Evolutionary conservation across 1,140 invertebrate genomes (phyloP), one percentile per base, ranked within the genome.

Genomic region (Ceratosolen solmsi): DNA sequence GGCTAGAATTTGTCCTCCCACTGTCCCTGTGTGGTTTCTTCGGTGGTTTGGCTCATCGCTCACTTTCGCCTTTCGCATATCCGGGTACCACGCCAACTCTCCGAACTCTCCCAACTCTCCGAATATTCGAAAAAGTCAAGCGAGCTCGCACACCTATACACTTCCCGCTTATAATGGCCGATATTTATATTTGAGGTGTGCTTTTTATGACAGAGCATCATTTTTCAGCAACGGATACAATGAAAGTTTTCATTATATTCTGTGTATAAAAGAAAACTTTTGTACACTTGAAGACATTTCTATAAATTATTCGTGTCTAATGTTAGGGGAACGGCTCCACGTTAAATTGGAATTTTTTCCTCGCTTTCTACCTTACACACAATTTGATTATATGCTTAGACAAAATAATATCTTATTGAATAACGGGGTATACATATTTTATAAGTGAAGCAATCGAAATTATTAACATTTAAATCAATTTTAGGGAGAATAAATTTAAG

Each of bases 251-350:
- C 71, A 74, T 74, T 74, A 74, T 65, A 36, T 17, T 9, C 30
- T 1, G 13, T 27, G 30, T 73, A 25, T 58, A 38, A 30, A 49
- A 33, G 70, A 54, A 77, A 65, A 83, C 80, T 83, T 22, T 81
- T 82, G 82, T 38, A 65, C 63, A 83, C 80, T 63, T 38, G 71
- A 56, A 56, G 78, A 82, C 79, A 81, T 81, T 81, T 82, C 78
- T 83, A 83, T 84, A 83, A 85, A 85, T 84, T 84, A 81, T 82
- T 63, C 79, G 60, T 51, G 79, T 63, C 60, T 82, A 83, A 65
- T 72, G 78, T 79, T 84, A 76, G 86, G 81, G 85, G 83, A 71
- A 76, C 63, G 75, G 11, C 58, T 56, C 46, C 3, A 41, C 7
- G 56, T 63, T 74, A 74, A 80, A 75, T 75, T 68, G 60, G 54